Conservation (phyloP, 1,140 invertebrate species). For the Brachionus manjavacas region DNA sequence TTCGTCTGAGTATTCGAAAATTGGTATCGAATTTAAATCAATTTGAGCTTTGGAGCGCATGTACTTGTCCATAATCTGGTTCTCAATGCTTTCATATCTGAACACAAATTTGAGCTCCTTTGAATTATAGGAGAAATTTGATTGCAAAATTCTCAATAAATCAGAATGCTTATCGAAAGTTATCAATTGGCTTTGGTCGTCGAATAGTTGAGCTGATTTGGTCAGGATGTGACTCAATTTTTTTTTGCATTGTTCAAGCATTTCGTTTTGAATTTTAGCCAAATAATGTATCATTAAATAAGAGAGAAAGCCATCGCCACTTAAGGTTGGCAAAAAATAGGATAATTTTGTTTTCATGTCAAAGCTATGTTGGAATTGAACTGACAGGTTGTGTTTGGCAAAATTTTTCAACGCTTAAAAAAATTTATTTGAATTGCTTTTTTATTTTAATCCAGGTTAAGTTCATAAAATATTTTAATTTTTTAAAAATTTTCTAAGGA, state of each 20-base stretch:
- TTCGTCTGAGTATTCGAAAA: constrained; percentile 18
- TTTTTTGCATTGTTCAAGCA: constrained; percentile 43
- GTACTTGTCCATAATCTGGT: constrained; percentile 3
- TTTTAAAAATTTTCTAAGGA: too few species aligned
- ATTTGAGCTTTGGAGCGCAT: neutral
- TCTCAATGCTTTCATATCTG: neutral
- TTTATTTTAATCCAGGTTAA: neutral
- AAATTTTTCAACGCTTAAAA: constrained; percentile 32
- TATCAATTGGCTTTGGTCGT: neutral
- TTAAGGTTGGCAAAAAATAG: constrained; percentile 45
- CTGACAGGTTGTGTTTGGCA: constrained; percentile 44
- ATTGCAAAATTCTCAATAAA: neutral
- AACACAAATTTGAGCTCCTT: neutral
- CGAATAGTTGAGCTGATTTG: neutral
- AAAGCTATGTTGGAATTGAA: constrained; percentile 42
- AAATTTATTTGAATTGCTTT: neutral
- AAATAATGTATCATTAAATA: constrained; percentile 47
- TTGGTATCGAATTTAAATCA: neutral
- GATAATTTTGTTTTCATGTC: constrained; percentile 44
- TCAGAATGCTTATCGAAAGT: neutral
- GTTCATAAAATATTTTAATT: too few species aligned
- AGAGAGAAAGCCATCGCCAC: constrained; percentile 47
- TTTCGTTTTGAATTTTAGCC: constrained; percentile 47
- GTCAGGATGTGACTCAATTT: neutral
- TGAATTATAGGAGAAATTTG: constrained; percentile 18